Percentiles rank a stretch among this genome's conserved stretches.
Conservation (phyloP, 23 tunicate genomes). For the Oikopleura albicans region DNA sequence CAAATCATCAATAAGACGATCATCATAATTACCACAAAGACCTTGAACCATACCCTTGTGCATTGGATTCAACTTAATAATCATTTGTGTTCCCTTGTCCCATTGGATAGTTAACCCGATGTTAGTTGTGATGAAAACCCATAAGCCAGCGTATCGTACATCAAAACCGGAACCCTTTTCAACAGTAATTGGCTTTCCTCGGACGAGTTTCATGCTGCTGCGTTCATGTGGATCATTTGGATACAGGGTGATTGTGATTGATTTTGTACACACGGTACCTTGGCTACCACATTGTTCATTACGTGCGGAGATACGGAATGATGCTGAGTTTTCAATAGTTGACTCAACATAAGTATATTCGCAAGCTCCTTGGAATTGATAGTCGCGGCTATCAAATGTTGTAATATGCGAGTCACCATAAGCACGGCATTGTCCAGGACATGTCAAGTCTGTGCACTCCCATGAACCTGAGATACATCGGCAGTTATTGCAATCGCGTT, state of each 20-base stretch:
- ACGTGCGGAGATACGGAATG: conserved; percentile 40
- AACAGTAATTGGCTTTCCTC: conserved; percentile 70
- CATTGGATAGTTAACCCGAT: conserved; percentile 88
- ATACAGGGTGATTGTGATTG: conserved; percentile 50
- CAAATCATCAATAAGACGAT: conserved; percentile 19
- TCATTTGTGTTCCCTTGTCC: conserved; percentile 93
- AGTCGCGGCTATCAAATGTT: conserved; percentile 61
- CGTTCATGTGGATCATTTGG: conserved; percentile 49
- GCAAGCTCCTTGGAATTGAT: conserved; percentile 32
- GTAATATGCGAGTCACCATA: conserved; percentile 86
- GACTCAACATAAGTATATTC: conserved; percentile 57
- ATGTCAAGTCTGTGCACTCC: conserved; percentile 70
- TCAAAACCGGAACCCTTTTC: conserved; percentile 51
- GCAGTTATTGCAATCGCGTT: conserved; percentile 82
- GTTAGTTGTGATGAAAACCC: conserved; percentile 69
- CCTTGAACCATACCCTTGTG: conserved; percentile 95
- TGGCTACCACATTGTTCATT: conserved; percentile 86
- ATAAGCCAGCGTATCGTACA: conserved; percentile 73
- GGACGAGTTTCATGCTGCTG: conserved; percentile 37
- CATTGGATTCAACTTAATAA: conserved; percentile 48
- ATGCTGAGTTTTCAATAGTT: conserved; percentile 30
- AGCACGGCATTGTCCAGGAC: conserved; percentile 77
- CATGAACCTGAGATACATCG: conserved; percentile 57
- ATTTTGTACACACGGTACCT: conserved; percentile 93
- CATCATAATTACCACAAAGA: conserved; percentile 87